phyloP scores from a whole-genome alignment of 2,888 invertebrate species.

The Macrosoma leucophasiata region DNA sequence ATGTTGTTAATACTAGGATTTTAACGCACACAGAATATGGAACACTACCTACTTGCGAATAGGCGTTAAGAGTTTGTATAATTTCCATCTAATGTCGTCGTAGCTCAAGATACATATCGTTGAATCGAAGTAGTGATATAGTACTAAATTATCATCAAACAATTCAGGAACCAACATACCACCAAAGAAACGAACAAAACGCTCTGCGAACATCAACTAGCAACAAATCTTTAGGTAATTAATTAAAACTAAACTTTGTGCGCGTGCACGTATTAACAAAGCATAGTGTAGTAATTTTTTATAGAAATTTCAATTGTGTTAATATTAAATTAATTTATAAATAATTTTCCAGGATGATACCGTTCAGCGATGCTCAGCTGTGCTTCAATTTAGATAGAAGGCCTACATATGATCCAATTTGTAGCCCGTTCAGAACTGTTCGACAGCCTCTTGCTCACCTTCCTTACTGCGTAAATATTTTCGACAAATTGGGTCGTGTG shows the following conservation, averaged over 20 bases:
- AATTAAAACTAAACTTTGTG: constrained; percentile 20
- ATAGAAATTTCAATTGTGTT: constrained; percentile 12
- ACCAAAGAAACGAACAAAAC: constrained; percentile 18
- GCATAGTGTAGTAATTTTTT: constrained; percentile 12
- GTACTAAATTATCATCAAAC: too few relatives aligned
- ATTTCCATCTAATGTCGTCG: constrained; percentile 28
- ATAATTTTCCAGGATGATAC: too few relatives aligned
- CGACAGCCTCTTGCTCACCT: too few relatives aligned
- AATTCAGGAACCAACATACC: constrained; percentile 31
- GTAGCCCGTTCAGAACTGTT: too few relatives aligned
- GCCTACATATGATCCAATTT: too few relatives aligned
- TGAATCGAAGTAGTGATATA: constrained; percentile 20
- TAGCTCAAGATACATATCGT: constrained; percentile 24
- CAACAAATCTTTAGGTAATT: constrained; percentile 14
- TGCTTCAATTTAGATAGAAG: too few relatives aligned
- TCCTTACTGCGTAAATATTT: too few relatives aligned
- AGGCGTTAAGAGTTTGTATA: constrained; percentile 39
- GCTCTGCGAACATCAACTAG: constrained; percentile 13
- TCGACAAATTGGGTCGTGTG: too few relatives aligned
- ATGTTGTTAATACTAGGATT: constrained; percentile 71
- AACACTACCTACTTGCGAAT: constrained; percentile 51
- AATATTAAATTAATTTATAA: constrained; percentile 12
- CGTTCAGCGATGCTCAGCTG: too few relatives aligned
- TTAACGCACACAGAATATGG: constrained; percentile 68
- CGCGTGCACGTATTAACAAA: constrained; percentile 23